Conservation (phyloP, 2,113 vertebrate species). For the Notarius lentiginosus region DNA sequence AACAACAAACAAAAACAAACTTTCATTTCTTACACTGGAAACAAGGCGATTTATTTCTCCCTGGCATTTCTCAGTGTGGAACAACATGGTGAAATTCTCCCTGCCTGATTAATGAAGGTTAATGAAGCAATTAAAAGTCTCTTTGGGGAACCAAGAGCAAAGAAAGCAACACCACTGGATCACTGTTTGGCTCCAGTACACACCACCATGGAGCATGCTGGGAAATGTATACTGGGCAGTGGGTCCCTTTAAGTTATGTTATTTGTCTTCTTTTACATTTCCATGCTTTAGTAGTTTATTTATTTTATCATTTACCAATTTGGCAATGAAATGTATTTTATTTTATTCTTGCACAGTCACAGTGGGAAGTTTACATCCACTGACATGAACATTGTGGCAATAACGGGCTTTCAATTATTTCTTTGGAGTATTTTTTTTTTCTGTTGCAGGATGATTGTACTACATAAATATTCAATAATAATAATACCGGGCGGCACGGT, state of each 20-base stretch:
- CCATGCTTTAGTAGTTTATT: background rate
- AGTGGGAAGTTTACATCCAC: too few relatives aligned
- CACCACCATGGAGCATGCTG: background rate
- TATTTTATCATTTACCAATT: background rate
- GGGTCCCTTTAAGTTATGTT: background rate
- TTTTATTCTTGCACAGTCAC: background rate
- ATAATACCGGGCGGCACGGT: too few relatives aligned
- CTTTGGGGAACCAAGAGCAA: conserved; percentile 36
- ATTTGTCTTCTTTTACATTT: background rate
- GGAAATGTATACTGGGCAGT: background rate
- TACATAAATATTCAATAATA: too few relatives aligned
- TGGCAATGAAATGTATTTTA: background rate
- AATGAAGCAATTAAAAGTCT: conserved; percentile 61
- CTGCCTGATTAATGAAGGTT: conserved; percentile 66
- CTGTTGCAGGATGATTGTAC: too few relatives aligned
- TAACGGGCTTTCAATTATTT: too few relatives aligned
- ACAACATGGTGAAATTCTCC: conserved; percentile 52
- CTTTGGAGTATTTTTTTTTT: too few relatives aligned
- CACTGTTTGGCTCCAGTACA: conserved; percentile 4
- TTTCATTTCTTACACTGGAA: conserved; percentile 20
- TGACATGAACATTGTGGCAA: too few relatives aligned
- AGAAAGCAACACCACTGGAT: conserved; percentile 18
- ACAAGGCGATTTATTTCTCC: conserved; percentile 47
- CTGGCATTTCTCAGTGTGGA: conserved; percentile 32
- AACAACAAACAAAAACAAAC: background rate